These are phyloP conservation scores for Condylura cristata DNA, from an alignment of 2,113 vertebrate species.

Conservation along the genomic window DNA sequence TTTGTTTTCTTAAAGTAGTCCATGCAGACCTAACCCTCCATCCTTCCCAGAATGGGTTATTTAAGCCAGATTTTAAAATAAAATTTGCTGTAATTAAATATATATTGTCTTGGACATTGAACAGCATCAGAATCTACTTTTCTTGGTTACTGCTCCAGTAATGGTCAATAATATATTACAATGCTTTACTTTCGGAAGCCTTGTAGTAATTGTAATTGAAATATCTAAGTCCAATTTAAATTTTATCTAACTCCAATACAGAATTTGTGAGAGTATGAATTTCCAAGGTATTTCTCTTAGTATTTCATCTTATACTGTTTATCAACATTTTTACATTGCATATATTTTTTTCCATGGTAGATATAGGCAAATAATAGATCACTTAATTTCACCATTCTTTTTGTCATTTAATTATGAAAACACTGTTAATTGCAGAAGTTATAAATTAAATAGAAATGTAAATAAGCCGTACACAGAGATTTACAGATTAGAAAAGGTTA, in stretches of 20 bases:
- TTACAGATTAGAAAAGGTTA: background rate
- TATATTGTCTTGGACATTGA: background rate
- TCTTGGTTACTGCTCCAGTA: background rate
- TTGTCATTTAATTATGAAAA: conserved; percentile 5
- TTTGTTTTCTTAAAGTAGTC: background rate
- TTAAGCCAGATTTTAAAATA: background rate
- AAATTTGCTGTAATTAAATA: background rate
- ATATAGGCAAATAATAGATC: background rate
- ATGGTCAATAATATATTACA: background rate
- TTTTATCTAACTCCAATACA: conserved; percentile 21
- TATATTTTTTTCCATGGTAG: background rate
- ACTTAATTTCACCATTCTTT: background rate
- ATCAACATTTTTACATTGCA: background rate
- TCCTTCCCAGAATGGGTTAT: background rate
- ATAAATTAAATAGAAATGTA: background rate
- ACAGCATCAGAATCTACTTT: background rate
- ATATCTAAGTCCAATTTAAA: conserved; percentile 31
- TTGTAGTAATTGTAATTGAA: background rate
- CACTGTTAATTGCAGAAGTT: background rate
- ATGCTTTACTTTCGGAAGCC: background rate
- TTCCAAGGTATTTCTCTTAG: background rate
- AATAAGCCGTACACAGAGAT: background rate
- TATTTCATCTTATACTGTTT: background rate
- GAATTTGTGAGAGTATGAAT: background rate
- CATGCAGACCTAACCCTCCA: background rate